Evolutionary conservation across 1,140 invertebrate genomes (phyloP).

Genomic region (Ostrea denselamellosa): DNA sequence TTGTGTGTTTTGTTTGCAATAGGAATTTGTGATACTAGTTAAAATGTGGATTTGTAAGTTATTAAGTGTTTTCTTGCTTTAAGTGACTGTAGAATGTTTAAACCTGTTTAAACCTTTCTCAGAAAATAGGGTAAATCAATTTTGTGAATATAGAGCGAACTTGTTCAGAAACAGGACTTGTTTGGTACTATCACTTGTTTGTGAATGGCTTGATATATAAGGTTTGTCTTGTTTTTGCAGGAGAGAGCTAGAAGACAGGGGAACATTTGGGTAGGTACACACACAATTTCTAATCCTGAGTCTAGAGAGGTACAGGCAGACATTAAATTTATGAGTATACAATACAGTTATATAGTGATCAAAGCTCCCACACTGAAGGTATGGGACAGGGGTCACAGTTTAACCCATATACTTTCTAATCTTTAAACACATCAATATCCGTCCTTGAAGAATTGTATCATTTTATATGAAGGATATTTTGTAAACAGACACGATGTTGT

Average conservation of each 20-base stretch:
- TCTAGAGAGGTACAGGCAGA: no score
- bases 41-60: background rate
- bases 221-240: conserved; percentile 60
- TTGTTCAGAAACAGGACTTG: background rate
- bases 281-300: background rate
- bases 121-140: background rate
- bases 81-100: background rate
- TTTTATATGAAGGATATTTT: background rate
- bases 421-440: no score
- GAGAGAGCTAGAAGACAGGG: conserved; percentile 67
- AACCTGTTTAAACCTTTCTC: background rate
- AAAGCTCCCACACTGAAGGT: no score
- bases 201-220: background rate
- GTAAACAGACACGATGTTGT: background rate
- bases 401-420: no score
- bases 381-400: no score
- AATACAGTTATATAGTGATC: no score
- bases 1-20: background rate
- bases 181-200: background rate
- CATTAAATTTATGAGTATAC: no score
- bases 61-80: background rate
- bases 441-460: background rate
- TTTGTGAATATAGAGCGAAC: background rate
- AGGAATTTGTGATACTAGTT: background rate
- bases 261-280: conserved; percentile 59